Conservation (phyloP, 2,888 invertebrate genomes). For the Dynastes tityus region DNA sequence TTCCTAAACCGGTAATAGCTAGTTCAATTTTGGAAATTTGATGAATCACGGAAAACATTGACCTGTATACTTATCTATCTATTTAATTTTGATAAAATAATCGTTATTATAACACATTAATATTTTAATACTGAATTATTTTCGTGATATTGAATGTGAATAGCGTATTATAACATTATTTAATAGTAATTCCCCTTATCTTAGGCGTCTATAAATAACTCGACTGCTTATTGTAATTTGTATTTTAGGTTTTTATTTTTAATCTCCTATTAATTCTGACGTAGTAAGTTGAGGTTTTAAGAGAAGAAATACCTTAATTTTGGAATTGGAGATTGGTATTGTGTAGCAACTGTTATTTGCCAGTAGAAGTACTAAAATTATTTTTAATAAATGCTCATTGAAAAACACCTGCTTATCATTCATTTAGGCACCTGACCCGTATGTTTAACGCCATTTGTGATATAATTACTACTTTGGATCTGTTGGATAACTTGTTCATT, state of each 20-base stretch:
- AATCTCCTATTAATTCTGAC: not conserved
- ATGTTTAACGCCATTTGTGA: too few species aligned
- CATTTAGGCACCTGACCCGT: too few species aligned
- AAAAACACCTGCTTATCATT: too few species aligned
- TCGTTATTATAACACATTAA: constrained; percentile 2
- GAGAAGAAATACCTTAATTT: not conserved
- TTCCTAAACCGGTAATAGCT: too few species aligned
- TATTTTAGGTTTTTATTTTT: constrained; percentile 6
- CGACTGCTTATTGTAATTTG: not conserved
- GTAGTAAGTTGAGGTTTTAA: too few species aligned
- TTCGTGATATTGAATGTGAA: not conserved
- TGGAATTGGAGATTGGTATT: not conserved
- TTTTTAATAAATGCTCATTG: too few species aligned
- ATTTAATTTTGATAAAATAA: constrained; percentile 13
- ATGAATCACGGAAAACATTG: not conserved
- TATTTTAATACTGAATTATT: constrained; percentile 10
- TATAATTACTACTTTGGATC: too few species aligned
- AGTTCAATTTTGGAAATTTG: not conserved
- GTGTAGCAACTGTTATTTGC: too few species aligned
- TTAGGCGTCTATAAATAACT: not conserved
- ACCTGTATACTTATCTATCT: not conserved
- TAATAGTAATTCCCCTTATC: constrained; percentile 10
- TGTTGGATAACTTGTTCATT: too few species aligned
- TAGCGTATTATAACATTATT: constrained; percentile 4
- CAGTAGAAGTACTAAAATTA: too few species aligned